Conservation (phyloP, 2,113 vertebrate species). For the Scytalopus superciliaris region DNA sequence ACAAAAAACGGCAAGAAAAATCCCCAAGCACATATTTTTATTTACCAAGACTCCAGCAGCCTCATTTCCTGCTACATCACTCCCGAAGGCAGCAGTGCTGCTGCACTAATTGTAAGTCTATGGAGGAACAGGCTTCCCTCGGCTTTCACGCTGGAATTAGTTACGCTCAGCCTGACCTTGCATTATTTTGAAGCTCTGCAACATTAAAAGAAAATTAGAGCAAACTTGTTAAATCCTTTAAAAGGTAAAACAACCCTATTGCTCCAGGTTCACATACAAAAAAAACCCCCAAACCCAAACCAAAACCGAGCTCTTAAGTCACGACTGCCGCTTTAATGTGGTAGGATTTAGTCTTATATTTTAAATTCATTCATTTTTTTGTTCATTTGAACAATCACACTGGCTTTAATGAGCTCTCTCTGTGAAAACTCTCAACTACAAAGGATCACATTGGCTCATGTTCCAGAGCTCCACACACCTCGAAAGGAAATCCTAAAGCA, state of each 20-base stretch:
- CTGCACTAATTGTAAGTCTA: not conserved
- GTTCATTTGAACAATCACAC: slow-evolving; percentile 6
- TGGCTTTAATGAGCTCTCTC: slow-evolving; percentile 37
- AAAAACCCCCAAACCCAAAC: not conserved
- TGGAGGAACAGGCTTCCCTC: not conserved
- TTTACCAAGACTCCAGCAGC: not conserved
- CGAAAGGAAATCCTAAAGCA: not conserved
- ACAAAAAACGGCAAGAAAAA: not conserved
- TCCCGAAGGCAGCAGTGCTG: not conserved
- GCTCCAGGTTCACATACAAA: not conserved
- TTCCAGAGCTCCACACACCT: not conserved
- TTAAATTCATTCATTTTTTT: slow-evolving; percentile 45
- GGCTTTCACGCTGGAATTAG: slow-evolving; percentile 25
- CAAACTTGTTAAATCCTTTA: not conserved
- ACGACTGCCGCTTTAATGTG: not conserved
- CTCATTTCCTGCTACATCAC: not conserved
- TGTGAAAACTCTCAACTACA: slow-evolving; percentile 25
- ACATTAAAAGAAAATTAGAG: slow-evolving; percentile 6
- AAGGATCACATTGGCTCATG: not conserved
- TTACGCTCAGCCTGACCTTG: not conserved
- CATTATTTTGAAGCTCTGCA: not conserved
- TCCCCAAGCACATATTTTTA: not conserved
- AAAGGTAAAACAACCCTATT: not conserved
- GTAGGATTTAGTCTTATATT: slow-evolving; percentile 5
- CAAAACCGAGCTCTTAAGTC: slow-evolving; percentile 39